Base-by-base conservation (phyloP, 2,797 vertebrate genomes). In the Oreochromis grahami region DNA sequence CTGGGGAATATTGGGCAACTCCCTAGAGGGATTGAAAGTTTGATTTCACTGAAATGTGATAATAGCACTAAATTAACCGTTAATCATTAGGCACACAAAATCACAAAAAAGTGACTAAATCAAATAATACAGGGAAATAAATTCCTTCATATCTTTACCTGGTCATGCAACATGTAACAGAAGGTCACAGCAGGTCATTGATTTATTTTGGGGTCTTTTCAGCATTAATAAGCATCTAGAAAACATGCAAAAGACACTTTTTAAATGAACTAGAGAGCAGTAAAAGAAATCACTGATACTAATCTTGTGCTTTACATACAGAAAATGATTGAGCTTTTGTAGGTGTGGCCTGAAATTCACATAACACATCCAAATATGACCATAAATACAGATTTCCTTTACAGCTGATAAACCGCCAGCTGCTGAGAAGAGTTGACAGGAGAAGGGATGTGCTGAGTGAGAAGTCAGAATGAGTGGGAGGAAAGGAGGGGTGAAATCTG, bases 301-400 rank as follows among this genome's bases (percentile, higher is more conserved):
- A 36, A 80, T 86, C 76, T 76, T 78, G n/a, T 1, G 8, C 43
- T 90, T 91, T 89, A 90, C 65, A 82, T 87, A 53, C 41, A 68
- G 26, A 77, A 77, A 76, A 32, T 9, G 65, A 78, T 8, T 5
- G 10, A 15, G 13, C 48, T 53, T 41, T 43, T 3, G 32, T 38
- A 7, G 86, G 85, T 21, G 70, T 72, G 79, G 56, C 78, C 38
- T 50, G 6, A 76, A 45, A 32, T 43, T 15, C 19, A 72, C 81
- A 68, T 85, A 84, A 83, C 65, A 72, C 24, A 14, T 82, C 90
- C 83, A 88, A 88, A 92, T 84, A 93, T 86, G 90, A 84, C 36
- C 38, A 38, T 81, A 10, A 15, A 53, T 50, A 50, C 13, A 78
- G 58, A 84, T 80, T 80, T 80, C 56, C 77, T 84, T 41, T 80